A percentile compares a stretch with the other conserved stretches of the same genome.
Conservation (phyloP, 2,888 invertebrate species). For the Gibbula magus region DNA sequence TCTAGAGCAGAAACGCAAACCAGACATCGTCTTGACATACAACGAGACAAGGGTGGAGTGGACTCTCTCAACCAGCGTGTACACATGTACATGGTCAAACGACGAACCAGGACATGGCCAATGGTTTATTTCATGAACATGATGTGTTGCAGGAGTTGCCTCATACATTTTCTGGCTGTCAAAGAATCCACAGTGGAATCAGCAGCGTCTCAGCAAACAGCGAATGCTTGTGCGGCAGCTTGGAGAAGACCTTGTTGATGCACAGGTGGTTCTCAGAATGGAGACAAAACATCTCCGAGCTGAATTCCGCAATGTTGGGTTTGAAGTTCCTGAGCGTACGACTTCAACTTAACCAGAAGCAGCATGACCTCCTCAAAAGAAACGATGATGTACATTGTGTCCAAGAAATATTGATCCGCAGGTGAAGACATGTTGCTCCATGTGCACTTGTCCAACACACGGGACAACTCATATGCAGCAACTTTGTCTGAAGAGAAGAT, state of each 20-base stretch:
- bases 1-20: neutral
- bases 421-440: no score
- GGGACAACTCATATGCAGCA: neutral
- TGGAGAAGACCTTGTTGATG: neutral
- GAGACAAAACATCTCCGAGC: no score
- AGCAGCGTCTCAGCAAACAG: neutral
- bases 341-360: no score
- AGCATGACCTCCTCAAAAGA: no score
- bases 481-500: neutral
- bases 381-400: no score
- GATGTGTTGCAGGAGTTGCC: neutral
- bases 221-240: neutral
- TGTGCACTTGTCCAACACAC: no score
- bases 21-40: neutral
- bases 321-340: no score
- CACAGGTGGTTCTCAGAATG: neutral
- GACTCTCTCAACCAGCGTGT: neutral
- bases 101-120: neutral
- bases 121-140: neutral
- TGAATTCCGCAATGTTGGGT: no score
- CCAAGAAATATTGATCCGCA: no score
- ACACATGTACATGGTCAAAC: neutral
- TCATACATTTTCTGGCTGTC: neutral
- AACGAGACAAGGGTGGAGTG: neutral
- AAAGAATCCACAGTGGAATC: neutral